Evolutionary conservation across 23 tunicate genomes (phyloP).

Genomic region (Ascidia mentula): DNA sequence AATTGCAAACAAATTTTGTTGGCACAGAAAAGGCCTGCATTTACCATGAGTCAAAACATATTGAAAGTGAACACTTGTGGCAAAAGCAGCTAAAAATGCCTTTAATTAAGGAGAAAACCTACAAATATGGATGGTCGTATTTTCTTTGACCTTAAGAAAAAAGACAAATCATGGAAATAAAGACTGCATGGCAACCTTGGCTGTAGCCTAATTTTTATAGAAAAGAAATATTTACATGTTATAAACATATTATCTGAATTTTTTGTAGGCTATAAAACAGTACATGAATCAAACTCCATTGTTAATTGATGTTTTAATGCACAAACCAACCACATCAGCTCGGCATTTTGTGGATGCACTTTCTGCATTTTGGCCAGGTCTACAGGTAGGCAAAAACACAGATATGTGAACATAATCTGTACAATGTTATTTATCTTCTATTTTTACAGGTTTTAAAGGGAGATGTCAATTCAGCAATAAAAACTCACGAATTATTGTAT

Average conservation of each 20-base stretch:
- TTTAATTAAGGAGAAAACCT: too few relatives aligned
- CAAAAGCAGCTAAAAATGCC: too few relatives aligned
- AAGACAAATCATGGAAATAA: too few relatives aligned
- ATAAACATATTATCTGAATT: not conserved
- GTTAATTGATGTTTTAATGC: slow-evolving; percentile 88
- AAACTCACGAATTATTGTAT: slow-evolving; percentile 88
- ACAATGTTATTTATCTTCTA: not conserved
- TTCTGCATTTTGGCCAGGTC: slow-evolving; percentile 98
- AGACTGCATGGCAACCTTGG: too few relatives aligned
- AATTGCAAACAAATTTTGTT: too few relatives aligned
- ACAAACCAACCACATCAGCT: slow-evolving; percentile 77
- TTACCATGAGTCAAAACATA: too few relatives aligned
- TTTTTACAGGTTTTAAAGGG: slow-evolving; percentile 88
- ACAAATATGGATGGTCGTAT: too few relatives aligned
- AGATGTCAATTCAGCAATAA: slow-evolving; percentile 80
- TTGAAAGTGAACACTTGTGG: too few relatives aligned
- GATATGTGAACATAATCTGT: not conserved
- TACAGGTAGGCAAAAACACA: slow-evolving; percentile 36
- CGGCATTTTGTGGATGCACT: slow-evolving; percentile 87
- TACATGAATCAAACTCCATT: slow-evolving; percentile 91
- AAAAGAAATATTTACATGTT: too few relatives aligned
- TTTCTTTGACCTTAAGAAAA: too few relatives aligned
- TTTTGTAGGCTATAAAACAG: slow-evolving; percentile 83
- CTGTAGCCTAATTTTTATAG: too few relatives aligned
- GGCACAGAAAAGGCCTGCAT: too few relatives aligned